A percentile compares a stretch with the other conserved stretches of the same genome.
phyloP scores from a whole-genome alignment of 92 coral and sea anemone species.

The Heliopora coerulea region DNA sequence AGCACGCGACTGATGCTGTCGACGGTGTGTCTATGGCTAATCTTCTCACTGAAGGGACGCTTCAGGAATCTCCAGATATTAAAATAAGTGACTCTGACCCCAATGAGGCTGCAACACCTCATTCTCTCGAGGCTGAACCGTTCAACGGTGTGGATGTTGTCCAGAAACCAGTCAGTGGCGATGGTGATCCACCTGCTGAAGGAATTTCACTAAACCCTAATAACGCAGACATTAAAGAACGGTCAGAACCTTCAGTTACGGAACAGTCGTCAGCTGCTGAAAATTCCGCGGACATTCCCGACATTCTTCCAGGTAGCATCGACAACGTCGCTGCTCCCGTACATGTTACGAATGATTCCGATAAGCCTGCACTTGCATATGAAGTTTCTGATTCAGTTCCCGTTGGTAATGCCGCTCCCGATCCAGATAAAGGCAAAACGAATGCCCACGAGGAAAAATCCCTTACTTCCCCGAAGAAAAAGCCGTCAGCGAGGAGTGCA shows the following conservation, averaged over 20 bases:
- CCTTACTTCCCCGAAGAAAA: conserved; percentile 23
- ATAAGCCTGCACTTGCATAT: not conserved
- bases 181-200: not conserved
- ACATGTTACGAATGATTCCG: conserved; percentile 4
- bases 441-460: conserved; percentile 6
- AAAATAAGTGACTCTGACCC: not conserved
- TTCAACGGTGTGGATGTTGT: not conserved
- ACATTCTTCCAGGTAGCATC: conserved; percentile 7
- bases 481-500: not conserved
- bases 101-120: not conserved
- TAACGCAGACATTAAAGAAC: not conserved
- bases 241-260: not conserved
- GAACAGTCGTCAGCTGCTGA: not conserved
- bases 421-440: not conserved
- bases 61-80: not conserved
- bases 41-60: conserved; percentile 1
- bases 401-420: not conserved
- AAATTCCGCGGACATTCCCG: not conserved
- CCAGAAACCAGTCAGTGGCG: not conserved
- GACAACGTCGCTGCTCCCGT: not conserved
- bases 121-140: not conserved
- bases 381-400: conserved; percentile 1
- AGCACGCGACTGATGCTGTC: not conserved
- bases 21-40: conserved; percentile 14
- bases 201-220: not conserved